Base-by-base conservation (phyloP, 2,888 invertebrate species). In the Xestia c-nigrum region DNA sequence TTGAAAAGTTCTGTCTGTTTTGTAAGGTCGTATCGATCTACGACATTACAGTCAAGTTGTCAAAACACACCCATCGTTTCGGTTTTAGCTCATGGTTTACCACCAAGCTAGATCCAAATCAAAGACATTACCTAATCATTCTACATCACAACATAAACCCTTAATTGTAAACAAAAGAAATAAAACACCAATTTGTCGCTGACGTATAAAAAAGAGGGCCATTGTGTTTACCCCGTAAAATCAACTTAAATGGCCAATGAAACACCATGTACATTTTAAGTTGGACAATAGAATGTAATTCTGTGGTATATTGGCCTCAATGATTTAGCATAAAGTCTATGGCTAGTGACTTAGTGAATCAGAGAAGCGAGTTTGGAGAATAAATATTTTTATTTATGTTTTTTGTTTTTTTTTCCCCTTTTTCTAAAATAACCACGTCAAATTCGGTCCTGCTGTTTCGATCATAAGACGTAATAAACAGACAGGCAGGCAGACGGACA, bases 261-360 rank as follows among this genome's bases (percentile, higher is more conserved):
- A 93, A 92, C 91, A 92, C 91, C 92, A 90, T 92, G 91, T 92
- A 93, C 91, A 92, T 93, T 94, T 93, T 91, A 92, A 94, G 91
- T 93, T 89, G 91, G 91, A 94, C 93, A 94, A 94, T 94, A 90
- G 93, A 94, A 93, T 90, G 93, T 94, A 94, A 95, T 95, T 94
- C 91, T 86, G 90, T 88, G 90, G 93, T 93, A 90, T 93, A 94
- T 94, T 93, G 93, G 91, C 81, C 87, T 88, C 88, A 89, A 94
- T 95, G 94, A 95, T 95, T 95, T 93, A 94, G 94, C 94, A 93
- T 94, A 93, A 94, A 94, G 87, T 91, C 72, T 83, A 85, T 88
- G 85, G 87, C n/a, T 74, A 55, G 9, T 78, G 5, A 0, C 74
- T 76, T n/a, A 77, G 85, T 90, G 40, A 63, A 47, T 31, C 6